Conservation (phyloP, 92 coral and sea anemone genomes). For the Siderastrea radians region DNA sequence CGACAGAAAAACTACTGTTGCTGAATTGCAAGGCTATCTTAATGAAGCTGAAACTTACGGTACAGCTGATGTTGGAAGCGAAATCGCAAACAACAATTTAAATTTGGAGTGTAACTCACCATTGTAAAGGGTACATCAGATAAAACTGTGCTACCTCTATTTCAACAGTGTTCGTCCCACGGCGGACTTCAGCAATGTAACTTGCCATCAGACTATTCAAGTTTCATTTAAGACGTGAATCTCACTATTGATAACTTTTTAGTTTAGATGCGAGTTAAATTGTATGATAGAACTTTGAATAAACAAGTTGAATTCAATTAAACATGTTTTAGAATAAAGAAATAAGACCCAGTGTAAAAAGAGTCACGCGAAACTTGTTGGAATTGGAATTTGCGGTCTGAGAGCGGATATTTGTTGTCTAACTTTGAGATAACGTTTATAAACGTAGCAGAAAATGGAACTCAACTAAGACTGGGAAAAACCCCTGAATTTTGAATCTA, state of each 20-base stretch:
- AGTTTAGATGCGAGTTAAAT: background rate
- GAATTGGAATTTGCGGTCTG: background rate
- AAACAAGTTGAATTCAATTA: conserved; percentile 11
- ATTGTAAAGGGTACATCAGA: background rate
- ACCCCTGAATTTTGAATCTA: too few relatives aligned
- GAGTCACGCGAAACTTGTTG: background rate
- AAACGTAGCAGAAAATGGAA: background rate
- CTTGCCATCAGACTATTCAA: background rate
- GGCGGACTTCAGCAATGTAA: background rate
- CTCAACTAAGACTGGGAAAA: too few relatives aligned
- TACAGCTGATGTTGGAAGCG: background rate
- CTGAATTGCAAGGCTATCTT: background rate
- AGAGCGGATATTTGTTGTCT: background rate
- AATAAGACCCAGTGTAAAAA: background rate
- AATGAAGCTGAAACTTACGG: background rate
- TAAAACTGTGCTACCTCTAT: background rate
- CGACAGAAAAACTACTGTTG: background rate
- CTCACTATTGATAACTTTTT: background rate
- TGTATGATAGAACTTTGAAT: background rate
- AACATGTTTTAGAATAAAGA: background rate
- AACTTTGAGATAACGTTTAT: background rate
- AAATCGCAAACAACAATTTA: conserved; percentile 4
- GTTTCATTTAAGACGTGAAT: background rate
- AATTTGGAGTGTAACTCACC: background rate
- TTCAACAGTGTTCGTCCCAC: background rate